These are phyloP conservation scores for Serranus cabrilla DNA, from an alignment of 2,797 vertebrate species.

Conservation along the genomic window DNA sequence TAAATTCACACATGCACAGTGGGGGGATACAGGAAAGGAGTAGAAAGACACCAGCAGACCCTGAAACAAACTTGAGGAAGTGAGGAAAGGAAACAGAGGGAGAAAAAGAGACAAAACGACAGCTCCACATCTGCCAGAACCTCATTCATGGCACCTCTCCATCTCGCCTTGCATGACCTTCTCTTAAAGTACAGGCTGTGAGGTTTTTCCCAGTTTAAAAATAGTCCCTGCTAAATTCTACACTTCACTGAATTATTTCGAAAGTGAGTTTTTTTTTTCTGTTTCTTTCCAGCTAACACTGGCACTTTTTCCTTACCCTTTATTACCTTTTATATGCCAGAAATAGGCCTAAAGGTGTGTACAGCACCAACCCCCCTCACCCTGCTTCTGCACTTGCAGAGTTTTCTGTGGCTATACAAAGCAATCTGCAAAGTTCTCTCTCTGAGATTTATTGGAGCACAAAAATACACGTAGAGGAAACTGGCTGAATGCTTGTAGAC, in stretches of 20 bases:
- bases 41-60: constrained; percentile 23
- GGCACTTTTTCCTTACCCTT: constrained; percentile 66
- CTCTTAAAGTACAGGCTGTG: constrained; percentile 86
- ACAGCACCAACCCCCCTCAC: constrained; percentile 45
- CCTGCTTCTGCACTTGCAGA: constrained; percentile 22
- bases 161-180: constrained; percentile 90
- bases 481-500: constrained; percentile 37
- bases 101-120: constrained; percentile 62
- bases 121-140: constrained; percentile 81
- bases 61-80: constrained; percentile 56
- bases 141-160: constrained; percentile 87
- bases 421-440: constrained; percentile 36
- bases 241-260: constrained; percentile 77
- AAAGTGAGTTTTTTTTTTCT: constrained; percentile 41
- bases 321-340: constrained; percentile 56
- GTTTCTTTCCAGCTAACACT: constrained; percentile 70
- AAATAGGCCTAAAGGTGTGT: constrained; percentile 66
- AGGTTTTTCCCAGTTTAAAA: constrained; percentile 87
- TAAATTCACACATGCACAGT: constrained; percentile 9
- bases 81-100: constrained; percentile 53
- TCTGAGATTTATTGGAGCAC: constrained; percentile 47
- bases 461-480: constrained; percentile 48
- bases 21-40: neutral
- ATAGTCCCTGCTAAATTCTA: constrained; percentile 84
- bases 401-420: constrained; percentile 43